Conservation (phyloP, 2,888 invertebrate species). For the Agelastica alni region DNA sequence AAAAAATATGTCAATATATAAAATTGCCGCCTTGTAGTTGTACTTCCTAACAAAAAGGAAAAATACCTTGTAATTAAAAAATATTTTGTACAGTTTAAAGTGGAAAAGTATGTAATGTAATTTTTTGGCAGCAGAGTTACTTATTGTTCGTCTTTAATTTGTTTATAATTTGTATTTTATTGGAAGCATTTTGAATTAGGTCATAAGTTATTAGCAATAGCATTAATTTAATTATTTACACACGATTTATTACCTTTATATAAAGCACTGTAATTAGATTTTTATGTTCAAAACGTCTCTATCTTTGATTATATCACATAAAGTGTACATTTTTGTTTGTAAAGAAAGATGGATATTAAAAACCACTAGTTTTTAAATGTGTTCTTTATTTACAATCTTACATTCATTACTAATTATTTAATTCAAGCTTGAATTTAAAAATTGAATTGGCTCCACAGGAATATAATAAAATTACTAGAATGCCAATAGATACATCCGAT, state of each 20-base stretch:
- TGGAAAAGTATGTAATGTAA: conserved; percentile 32
- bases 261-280: conserved; percentile 54
- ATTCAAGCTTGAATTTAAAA: too few species aligned
- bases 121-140: conserved; percentile 19
- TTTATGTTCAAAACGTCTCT: conserved; percentile 28
- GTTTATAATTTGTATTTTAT: conserved; percentile 32
- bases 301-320: too few species aligned
- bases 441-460: too few species aligned
- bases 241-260: conserved; percentile 43
- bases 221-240: conserved; percentile 35
- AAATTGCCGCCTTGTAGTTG: conserved; percentile 7
- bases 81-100: conserved; percentile 40
- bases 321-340: too few species aligned
- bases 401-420: too few species aligned
- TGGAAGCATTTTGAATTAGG: conserved; percentile 36
- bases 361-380: too few species aligned
- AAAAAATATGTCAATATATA: too few species aligned
- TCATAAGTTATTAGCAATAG: conserved; percentile 39
- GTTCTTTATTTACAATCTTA: too few species aligned
- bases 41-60: conserved; percentile 29
- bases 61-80: conserved; percentile 26
- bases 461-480: too few species aligned
- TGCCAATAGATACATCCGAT: too few species aligned
- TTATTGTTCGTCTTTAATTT: conserved; percentile 25
- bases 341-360: too few species aligned